A percentile compares a stretch with the other conserved stretches of the same genome.
These are phyloP conservation scores for Boleophthalmus pectinirostris DNA, from an alignment of 2,113 vertebrate species.

Conservation along the genomic window DNA sequence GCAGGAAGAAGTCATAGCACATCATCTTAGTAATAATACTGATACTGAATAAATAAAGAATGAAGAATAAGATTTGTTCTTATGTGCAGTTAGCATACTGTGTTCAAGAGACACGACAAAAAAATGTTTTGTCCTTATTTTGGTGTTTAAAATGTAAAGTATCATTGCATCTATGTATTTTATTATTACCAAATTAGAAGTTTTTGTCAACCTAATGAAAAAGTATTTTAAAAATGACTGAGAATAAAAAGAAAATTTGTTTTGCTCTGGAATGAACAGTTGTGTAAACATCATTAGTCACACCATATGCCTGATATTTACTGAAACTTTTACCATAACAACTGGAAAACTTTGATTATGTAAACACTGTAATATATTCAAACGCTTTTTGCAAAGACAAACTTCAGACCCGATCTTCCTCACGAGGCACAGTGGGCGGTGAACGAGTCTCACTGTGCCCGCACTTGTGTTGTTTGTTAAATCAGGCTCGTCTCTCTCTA, in stretches of 20 bases:
- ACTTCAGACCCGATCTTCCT: too few relatives aligned
- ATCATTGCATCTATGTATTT: background rate
- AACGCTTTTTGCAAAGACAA: background rate
- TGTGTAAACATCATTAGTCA: background rate
- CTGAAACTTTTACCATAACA: background rate
- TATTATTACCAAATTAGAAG: too few relatives aligned
- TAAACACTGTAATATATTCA: background rate
- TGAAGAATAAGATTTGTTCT: too few relatives aligned
- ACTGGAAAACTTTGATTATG: background rate
- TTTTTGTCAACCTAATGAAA: background rate
- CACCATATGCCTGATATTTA: background rate
- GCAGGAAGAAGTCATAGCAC: too few relatives aligned
- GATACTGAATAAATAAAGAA: too few relatives aligned
- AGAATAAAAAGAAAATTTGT: too few relatives aligned
- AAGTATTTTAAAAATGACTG: too few relatives aligned
- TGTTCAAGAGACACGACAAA: background rate
- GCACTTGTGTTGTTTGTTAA: too few relatives aligned
- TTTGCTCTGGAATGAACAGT: background rate
- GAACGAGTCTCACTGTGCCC: too few relatives aligned
- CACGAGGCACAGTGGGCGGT: too few relatives aligned
- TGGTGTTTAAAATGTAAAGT: background rate
- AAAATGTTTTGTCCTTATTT: background rate
- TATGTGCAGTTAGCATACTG: background rate
- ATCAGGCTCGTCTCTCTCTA: too few relatives aligned
- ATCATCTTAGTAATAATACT: too few relatives aligned